Conservation (phyloP, 2,797 vertebrate genomes). For the Coilia nasus region DNA sequence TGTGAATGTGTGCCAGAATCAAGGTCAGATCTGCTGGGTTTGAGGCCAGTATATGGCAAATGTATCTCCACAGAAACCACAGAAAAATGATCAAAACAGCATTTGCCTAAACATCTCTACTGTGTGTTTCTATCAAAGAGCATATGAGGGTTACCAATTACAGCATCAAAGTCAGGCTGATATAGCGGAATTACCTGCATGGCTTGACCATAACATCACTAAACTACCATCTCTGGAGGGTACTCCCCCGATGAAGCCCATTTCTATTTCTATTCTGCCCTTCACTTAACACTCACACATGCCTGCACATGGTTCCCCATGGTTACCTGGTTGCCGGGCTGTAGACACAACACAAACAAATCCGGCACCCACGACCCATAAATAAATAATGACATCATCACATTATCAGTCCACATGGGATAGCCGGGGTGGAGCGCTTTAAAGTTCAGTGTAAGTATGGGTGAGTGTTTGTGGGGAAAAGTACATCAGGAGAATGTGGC, state of each 20-base stretch:
- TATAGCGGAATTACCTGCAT: background rate
- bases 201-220: background rate
- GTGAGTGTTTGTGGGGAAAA: background rate
- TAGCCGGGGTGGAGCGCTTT: background rate
- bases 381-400: slow-evolving; percentile 60
- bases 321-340: slow-evolving; percentile 52
- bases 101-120: background rate
- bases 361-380: slow-evolving; percentile 45
- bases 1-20: background rate
- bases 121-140: background rate
- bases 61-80: background rate
- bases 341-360: slow-evolving; percentile 53
- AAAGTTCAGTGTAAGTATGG: background rate
- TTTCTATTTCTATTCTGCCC: slow-evolving; percentile 27
- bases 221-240: background rate
- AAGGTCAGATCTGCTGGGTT: background rate
- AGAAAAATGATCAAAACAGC: background rate
- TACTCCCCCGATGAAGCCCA: background rate
- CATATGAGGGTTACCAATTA: background rate
- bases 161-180: background rate
- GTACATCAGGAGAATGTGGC: background rate
- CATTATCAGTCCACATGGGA: slow-evolving; percentile 43
- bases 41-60: background rate
- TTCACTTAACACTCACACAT: slow-evolving; percentile 23
- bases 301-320: slow-evolving; percentile 40